Conservation (phyloP, 2,797 vertebrate genomes). For the Bradypodion pumilum region DNA sequence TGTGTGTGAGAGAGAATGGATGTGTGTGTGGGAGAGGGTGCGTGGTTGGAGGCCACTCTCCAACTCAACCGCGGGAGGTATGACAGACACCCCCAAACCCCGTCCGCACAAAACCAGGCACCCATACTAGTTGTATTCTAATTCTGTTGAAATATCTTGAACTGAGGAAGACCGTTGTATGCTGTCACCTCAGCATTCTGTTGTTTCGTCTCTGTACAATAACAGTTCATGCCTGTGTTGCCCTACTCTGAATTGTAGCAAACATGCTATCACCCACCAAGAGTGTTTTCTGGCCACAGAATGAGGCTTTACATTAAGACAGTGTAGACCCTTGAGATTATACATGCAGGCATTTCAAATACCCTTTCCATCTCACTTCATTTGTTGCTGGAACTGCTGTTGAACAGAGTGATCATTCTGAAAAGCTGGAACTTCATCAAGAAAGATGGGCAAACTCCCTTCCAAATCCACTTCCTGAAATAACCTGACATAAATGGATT, state of each 20-base stretch:
- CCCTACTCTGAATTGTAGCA: not conserved
- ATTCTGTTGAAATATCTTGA: too few relatives aligned
- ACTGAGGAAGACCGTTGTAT: not conserved
- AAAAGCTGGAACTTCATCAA: not conserved
- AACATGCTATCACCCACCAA: not conserved
- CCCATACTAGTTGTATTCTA: too few relatives aligned
- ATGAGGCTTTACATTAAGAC: not conserved
- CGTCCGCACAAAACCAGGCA: too few relatives aligned
- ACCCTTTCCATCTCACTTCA: not conserved
- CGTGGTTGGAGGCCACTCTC: too few relatives aligned
- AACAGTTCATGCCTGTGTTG: not conserved
- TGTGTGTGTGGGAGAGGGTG: too few relatives aligned
- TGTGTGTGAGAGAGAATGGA: too few relatives aligned
- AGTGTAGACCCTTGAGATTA: too few relatives aligned
- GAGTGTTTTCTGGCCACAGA: not conserved
- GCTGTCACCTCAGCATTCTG: not conserved
- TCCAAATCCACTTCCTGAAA: slow-evolving; percentile 18
- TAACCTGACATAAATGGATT: slow-evolving; percentile 4
- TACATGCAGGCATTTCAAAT: not conserved
- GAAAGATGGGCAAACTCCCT: not conserved
- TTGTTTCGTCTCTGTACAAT: not conserved
- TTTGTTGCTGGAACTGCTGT: not conserved
- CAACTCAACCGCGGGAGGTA: too few relatives aligned
- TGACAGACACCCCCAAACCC: too few relatives aligned
- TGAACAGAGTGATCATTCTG: not conserved